Evolutionary conservation across 1,140 invertebrate species (phyloP).

Genomic region (Hypsibius dujardini): DNA sequence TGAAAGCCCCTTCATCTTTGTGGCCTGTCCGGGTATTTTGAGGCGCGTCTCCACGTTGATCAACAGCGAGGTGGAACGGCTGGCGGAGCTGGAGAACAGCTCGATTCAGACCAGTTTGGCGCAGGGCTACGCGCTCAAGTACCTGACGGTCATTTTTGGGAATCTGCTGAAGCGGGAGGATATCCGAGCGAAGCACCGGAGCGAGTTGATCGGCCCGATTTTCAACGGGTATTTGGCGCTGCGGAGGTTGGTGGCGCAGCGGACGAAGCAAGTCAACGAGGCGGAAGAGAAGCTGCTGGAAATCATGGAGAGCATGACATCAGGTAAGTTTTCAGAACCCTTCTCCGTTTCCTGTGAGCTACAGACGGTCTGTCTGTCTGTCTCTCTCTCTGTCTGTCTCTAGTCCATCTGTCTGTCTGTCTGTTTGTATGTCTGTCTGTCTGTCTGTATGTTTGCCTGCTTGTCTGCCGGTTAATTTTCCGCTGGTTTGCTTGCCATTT

Average conservation of each 20-base stretch:
- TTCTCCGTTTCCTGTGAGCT: too few species aligned
- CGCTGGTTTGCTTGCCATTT: too few species aligned
- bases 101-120: not conserved
- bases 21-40: not conserved
- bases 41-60: conserved; percentile 57
- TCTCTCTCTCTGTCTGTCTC: too few species aligned
- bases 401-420: too few species aligned
- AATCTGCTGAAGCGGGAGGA: conserved; percentile 46
- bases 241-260: conserved; percentile 71
- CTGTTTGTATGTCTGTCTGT: too few species aligned
- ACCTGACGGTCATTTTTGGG: conserved; percentile 65
- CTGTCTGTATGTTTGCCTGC: too few species aligned
- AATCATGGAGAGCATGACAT: conserved; percentile 86
- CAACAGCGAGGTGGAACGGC: conserved; percentile 62
- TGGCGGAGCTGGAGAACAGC: not conserved
- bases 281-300: conserved; percentile 87
- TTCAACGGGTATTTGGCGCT: conserved; percentile 82
- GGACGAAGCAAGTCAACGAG: conserved; percentile 83
- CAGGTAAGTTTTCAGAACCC: too few species aligned
- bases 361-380: too few species aligned
- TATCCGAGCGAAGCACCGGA: conserved; percentile 72
- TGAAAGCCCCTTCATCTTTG: conserved; percentile 15
- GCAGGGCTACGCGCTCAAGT: conserved; percentile 59
- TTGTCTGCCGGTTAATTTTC: too few species aligned
- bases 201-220: conserved; percentile 62